Evolutionary conservation across 2,113 vertebrate species (phyloP).

Genomic region (Tyto alba): DNA sequence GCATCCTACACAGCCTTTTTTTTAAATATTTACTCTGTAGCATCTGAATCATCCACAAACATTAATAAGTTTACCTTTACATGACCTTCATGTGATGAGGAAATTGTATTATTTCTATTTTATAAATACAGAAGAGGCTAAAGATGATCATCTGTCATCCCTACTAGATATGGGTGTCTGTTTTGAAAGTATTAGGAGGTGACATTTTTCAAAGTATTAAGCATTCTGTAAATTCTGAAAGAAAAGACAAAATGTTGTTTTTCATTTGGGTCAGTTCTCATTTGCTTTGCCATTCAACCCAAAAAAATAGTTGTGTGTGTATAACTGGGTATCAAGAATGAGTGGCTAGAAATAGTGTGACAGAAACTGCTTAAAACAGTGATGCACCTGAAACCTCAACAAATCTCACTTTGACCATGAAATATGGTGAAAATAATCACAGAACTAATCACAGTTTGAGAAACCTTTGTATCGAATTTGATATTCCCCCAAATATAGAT

Average conservation of each 20-base stretch:
- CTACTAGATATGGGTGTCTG: background rate
- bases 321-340: background rate
- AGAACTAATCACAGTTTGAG: background rate
- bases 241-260: background rate
- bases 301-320: background rate
- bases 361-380: background rate
- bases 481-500: background rate
- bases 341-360: background rate
- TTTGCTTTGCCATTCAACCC: background rate
- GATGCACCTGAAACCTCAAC: background rate
- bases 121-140: background rate
- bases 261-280: background rate
- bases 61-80: background rate
- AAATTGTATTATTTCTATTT: background rate
- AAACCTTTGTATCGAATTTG: background rate
- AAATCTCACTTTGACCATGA: background rate
- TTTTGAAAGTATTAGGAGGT: background rate
- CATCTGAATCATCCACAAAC: background rate
- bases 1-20: background rate
- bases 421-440: background rate
- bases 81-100: background rate
- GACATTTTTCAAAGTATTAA: background rate
- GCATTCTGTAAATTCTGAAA: background rate
- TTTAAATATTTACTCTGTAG: background rate
- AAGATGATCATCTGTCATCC: background rate